phyloP scores from a whole-genome alignment of 2,113 vertebrate species.

The Paramormyrops kingsleyae region DNA sequence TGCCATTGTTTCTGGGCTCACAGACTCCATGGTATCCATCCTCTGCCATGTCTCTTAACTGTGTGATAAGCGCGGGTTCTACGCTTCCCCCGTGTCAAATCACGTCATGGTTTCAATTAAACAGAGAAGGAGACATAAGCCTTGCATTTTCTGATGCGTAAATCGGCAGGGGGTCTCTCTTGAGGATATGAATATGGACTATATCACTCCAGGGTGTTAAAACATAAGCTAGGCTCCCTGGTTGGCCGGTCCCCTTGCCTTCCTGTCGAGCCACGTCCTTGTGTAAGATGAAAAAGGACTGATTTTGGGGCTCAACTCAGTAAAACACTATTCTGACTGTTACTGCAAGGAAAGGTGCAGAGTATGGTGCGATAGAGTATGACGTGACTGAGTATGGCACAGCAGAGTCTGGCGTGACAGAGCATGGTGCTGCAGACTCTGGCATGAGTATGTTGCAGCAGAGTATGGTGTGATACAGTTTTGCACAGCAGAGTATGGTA shows the following conservation, averaged over 20 bases:
- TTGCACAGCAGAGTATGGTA: neutral
- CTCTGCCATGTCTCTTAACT: slow-evolving; percentile 4
- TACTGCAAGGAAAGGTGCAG: neutral
- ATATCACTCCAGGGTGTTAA: neutral
- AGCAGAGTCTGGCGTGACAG: neutral
- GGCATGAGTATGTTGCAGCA: neutral
- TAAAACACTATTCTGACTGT: neutral
- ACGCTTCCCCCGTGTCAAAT: slow-evolving; percentile 6
- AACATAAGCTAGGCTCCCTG: neutral
- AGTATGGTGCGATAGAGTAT: neutral
- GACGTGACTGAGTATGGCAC: neutral
- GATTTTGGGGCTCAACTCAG: neutral
- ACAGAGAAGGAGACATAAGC: neutral
- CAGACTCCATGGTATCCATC: neutral
- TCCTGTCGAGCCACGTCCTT: neutral
- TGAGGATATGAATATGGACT: neutral
- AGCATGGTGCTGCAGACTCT: neutral
- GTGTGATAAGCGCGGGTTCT: neutral
- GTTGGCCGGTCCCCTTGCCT: neutral
- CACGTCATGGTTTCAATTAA: neutral
- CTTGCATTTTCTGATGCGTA: slow-evolving; percentile 10
- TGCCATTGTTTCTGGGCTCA: neutral
- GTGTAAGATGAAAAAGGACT: neutral
- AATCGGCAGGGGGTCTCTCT: neutral
- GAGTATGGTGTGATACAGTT: neutral